A percentile compares a stretch with the other conserved stretches of the same genome.
phyloP scores from a whole-genome alignment of 1,140 invertebrate genomes.

The Eubasilissa regina region DNA sequence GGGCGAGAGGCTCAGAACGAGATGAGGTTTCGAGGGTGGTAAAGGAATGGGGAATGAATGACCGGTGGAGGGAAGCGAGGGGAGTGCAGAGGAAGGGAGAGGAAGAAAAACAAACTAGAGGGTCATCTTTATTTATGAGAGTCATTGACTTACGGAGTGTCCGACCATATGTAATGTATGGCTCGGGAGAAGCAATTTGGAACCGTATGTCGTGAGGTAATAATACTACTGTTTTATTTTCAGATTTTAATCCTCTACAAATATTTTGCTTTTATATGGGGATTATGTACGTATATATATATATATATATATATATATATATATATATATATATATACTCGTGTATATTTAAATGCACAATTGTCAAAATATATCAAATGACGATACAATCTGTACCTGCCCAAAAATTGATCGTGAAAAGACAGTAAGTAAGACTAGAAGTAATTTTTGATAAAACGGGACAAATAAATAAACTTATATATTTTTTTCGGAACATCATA shows the following conservation, averaged over 20 bases:
- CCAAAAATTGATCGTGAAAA: too few species aligned
- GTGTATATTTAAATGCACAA: too few species aligned
- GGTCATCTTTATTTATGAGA: slow-evolving; percentile 61
- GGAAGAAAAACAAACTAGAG: slow-evolving; percentile 51
- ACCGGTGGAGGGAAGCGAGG: neutral
- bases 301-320: too few species aligned
- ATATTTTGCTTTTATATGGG: too few species aligned
- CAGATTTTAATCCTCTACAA: neutral
- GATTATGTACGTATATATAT: too few species aligned
- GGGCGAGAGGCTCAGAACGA: slow-evolving; percentile 5
- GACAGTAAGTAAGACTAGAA: too few species aligned
- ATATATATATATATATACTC: too few species aligned
- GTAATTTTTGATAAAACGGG: too few species aligned
- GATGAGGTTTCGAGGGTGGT: slow-evolving; percentile 17
- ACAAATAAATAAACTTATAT: too few species aligned
- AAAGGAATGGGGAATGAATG: neutral
- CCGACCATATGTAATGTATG: slow-evolving; percentile 56
- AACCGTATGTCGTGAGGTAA: neutral
- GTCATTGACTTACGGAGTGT: slow-evolving; percentile 59
- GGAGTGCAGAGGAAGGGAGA: neutral
- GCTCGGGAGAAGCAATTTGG: slow-evolving; percentile 2
- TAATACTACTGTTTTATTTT: neutral
- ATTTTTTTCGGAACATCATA: too few species aligned
- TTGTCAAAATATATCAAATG: too few species aligned
- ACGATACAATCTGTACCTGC: too few species aligned